Percentiles rank a stretch among this genome's conserved stretches.
Conservation (phyloP, 2,797 vertebrate species). For the Bucorvus abyssinicus region DNA sequence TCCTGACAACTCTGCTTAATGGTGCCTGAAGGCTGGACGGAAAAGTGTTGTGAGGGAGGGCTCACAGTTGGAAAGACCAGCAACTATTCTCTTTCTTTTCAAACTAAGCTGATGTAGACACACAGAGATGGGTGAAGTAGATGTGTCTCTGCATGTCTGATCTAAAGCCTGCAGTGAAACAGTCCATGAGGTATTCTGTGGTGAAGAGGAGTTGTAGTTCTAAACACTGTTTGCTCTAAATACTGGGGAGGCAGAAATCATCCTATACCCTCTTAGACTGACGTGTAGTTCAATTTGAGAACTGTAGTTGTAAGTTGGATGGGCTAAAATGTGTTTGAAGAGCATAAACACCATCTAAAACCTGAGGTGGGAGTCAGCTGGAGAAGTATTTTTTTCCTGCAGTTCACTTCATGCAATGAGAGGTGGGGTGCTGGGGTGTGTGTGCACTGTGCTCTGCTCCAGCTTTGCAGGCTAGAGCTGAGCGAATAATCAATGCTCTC, state of each 20-base stretch:
- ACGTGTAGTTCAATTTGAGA: background rate
- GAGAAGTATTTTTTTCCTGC: background rate
- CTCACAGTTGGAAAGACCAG: background rate
- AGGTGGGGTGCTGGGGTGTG: background rate
- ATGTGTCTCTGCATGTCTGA: background rate
- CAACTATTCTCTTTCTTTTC: background rate
- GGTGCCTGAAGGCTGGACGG: background rate
- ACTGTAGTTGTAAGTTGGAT: background rate
- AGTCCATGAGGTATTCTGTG: background rate
- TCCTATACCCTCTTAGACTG: background rate
- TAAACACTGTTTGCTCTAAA: background rate
- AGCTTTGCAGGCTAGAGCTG: background rate
- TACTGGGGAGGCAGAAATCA: background rate
- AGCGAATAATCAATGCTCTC: background rate
- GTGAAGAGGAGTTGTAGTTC: background rate
- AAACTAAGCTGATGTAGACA: background rate
- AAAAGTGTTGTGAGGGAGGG: background rate
- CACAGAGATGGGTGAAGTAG: background rate
- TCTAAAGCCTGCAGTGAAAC: background rate
- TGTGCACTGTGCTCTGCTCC: background rate
- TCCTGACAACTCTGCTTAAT: background rate
- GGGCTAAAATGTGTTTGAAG: background rate
- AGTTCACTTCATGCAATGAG: background rate
- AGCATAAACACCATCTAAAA: background rate
- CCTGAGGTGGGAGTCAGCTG: background rate